These are phyloP conservation scores for Solenopsis invicta DNA, from an alignment of 1,140 invertebrate genomes.

Conservation along the genomic window DNA sequence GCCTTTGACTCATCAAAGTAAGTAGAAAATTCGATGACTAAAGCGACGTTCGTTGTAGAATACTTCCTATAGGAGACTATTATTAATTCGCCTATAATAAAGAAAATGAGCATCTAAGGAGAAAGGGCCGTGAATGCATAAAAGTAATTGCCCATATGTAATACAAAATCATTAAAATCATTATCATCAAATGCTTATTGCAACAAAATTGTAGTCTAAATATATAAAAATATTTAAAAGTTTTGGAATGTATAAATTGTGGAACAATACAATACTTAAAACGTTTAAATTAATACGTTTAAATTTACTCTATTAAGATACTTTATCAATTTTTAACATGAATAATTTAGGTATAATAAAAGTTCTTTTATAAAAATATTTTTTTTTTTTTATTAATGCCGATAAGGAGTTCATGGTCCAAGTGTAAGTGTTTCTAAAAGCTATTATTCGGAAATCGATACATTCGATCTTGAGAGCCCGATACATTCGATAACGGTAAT, in stretches of 20 bases:
- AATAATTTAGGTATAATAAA: background rate
- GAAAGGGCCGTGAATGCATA: background rate
- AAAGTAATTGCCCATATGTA: background rate
- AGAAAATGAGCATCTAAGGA: background rate
- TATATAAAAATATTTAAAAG: background rate
- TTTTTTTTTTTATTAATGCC: background rate
- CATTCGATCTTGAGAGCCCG: background rate
- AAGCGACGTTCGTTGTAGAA: background rate
- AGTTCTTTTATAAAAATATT: background rate
- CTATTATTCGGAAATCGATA: background rate
- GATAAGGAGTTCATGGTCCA: background rate
- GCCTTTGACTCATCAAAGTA: background rate
- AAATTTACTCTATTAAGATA: background rate
- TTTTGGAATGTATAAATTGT: background rate
- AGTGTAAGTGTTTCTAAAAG: background rate
- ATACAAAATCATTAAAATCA: background rate
- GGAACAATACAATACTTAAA: background rate
- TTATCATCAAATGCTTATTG: background rate
- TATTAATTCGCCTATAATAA: background rate
- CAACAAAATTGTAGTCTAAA: background rate
- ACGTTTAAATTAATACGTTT: background rate
- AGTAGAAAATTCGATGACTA: conserved; percentile 7
- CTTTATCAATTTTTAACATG: conserved; percentile 2
- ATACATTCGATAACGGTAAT: conserved; percentile 46
- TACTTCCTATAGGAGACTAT: background rate